Evolutionary conservation across 1,140 invertebrate genomes (phyloP).

Genomic region (Dendroctonus valens): DNA sequence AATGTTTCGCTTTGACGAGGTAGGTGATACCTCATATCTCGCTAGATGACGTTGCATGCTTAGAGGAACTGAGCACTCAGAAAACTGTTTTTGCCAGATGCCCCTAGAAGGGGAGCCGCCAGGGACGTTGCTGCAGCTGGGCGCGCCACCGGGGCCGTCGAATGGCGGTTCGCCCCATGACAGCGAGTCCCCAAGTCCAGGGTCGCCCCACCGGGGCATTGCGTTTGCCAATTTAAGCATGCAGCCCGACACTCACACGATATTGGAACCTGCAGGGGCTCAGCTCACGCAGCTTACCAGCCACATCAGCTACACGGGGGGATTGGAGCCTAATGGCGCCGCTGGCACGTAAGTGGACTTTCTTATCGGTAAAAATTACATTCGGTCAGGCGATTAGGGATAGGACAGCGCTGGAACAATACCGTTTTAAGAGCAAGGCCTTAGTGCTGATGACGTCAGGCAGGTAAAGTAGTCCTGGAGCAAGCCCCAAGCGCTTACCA

Average conservation of each 20-base stretch:
- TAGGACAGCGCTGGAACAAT: too few species aligned
- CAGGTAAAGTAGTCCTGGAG: too few species aligned
- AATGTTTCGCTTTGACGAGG: conserved; percentile 45
- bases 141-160: conserved; percentile 19
- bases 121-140: conserved; percentile 43
- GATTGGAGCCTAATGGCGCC: neutral
- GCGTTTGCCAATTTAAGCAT: conserved; percentile 22
- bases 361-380: too few species aligned
- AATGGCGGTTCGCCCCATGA: conserved; percentile 42
- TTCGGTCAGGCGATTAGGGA: too few species aligned
- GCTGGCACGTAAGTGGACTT: neutral
- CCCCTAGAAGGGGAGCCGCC: conserved; percentile 38
- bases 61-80: neutral
- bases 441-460: too few species aligned
- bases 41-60: conserved; percentile 1
- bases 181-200: conserved; percentile 42
- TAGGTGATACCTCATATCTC: conserved; percentile 17
- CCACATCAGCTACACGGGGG: conserved; percentile 47
- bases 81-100: conserved; percentile 27
- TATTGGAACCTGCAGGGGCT: conserved; percentile 31
- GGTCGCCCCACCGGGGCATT: conserved; percentile 37
- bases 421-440: too few species aligned
- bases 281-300: conserved; percentile 47
- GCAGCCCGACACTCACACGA: conserved; percentile 17
- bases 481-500: too few species aligned